Evolutionary conservation across 2,888 invertebrate species (phyloP), one percentile per base, ranked within the genome.

Genomic region (Sinelater perroti): DNA sequence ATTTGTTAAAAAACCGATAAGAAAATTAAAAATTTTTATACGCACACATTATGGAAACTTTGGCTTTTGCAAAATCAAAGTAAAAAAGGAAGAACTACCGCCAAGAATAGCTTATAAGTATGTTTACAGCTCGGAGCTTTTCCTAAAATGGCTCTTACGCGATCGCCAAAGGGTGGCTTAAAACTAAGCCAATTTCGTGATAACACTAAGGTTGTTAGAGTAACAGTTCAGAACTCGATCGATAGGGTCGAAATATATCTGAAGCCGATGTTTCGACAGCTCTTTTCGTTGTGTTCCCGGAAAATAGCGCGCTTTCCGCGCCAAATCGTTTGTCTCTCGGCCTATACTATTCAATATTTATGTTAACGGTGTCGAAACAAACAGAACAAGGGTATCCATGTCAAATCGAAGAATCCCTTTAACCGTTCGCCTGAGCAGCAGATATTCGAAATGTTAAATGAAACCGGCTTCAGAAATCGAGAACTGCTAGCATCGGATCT

Each of bases 341-440:
- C 47, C 35, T 35, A 47, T 47, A 31, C 47, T 47, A 35, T 47
- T 47, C 47, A 47, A 47, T 35, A 47, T 47, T 47, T 47, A 47
- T 35, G 47, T 47, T 47, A 47, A 47, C 35, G 47, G 47, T 35
- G 35, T 47, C 47, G 47, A 11, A 33, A 47, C 47, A 47, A 47
- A 47, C 47, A 47, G 35, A 47, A 47, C 47, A 47, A 47, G 47
- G 47, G 35, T 47, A 47, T 47, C 47, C 47, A 47, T 47, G 35
- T 47, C 47, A 47, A 47, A 47, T 35, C 33, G 35, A 35, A 31
- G 47, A 44, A 44, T 44, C 44, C 44, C 44, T 44, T 30, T 44
- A 44, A 44, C 28, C 44, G 44, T 44, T 44, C 44, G 44, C 28
- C 30, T 44, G 44, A 44, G 44, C 44, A 44, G 44, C 44, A 44